Evolutionary conservation across 2,888 invertebrate genomes (phyloP).

Genomic region (Drosophila subquinaria): DNA sequence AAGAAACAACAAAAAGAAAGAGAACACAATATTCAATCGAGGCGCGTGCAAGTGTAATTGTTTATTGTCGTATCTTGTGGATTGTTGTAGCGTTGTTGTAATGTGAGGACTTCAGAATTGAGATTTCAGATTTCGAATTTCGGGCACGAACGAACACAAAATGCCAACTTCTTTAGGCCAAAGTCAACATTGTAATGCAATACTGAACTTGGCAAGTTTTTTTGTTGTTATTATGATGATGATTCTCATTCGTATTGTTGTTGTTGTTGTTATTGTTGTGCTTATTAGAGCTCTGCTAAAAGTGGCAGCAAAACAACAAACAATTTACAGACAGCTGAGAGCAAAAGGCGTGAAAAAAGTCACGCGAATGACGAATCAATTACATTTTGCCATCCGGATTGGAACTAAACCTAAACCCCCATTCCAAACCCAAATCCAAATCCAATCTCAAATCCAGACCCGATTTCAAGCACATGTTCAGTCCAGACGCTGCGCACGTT

Average conservation of each 20-base stretch:
- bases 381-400: not conserved
- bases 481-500: conserved; percentile 22
- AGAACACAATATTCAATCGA: not conserved
- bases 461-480: conserved; percentile 12
- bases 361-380: conserved; percentile 29
- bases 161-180: conserved; percentile 45
- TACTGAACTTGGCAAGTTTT: conserved; percentile 39
- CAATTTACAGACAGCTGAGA: conserved; percentile 60
- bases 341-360: conserved; percentile 57
- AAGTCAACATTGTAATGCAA: conserved; percentile 56
- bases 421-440: not conserved
- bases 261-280: conserved; percentile 20
- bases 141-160: conserved; percentile 43
- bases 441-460: conserved; percentile 12
- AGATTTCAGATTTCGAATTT: conserved; percentile 33
- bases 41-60: conserved; percentile 56
- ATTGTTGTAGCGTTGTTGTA: conserved; percentile 30
- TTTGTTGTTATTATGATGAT: conserved; percentile 21
- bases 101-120: conserved; percentile 41
- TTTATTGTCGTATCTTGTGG: conserved; percentile 39
- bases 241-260: not conserved
- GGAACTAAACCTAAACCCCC: not conserved
- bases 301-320: conserved; percentile 71
- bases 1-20: not conserved
- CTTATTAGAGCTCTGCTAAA: conserved; percentile 50